Evolutionary conservation across 2,888 invertebrate genomes (phyloP), one percentile per base, ranked within the genome.

Genomic region (Neuroscelio doddi): DNA sequence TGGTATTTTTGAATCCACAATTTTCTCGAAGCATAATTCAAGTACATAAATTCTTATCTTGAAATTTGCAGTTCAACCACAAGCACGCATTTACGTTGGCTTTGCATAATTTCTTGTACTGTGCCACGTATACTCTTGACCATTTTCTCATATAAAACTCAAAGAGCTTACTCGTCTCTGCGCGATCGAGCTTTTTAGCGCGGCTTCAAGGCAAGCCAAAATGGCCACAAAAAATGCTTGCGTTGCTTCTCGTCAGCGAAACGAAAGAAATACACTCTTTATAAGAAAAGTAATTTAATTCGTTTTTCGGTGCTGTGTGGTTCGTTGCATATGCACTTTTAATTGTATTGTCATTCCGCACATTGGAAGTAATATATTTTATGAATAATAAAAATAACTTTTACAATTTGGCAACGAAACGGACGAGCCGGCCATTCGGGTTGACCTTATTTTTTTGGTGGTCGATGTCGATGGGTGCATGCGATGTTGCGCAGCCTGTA

Each of bases 381-480:
- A 5, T 21, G 5, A 21, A 2, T 5, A 2, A 21, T 3, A 21
- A 21, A 21, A 21, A 21, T 3, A 21, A 21, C 38, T 32, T 38
- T 44, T 36, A 52, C 27, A 41, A 64, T 50, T 27, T 36, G 3
- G 26, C 45, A 50, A 53, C 50, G 50, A 53, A 53, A 49, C 27
- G 49, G 45, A 58, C 30, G 27, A 26, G 21, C 24, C 41, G 29
- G 27, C 16, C 42, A 21, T 38, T 32, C 58, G 27, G 36, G 51
- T 42, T 41, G 17, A 52, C 45, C 21, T 44, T 56, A 24, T 45
- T 61, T 64, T 56, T 61, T 64, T 61, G 58, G 53, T 55, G 36
- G 49, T 61, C 51, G 50, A 56, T 61, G 68, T 73, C 71, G 57
- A 80, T 86, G 81, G 73, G 69, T 80, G 81, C 80, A 80, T 80